Percentiles rank a stretch among this genome's conserved stretches.
Evolutionary conservation across 2,888 invertebrate genomes (phyloP).

Genomic region (Mythimna ferrago): DNA sequence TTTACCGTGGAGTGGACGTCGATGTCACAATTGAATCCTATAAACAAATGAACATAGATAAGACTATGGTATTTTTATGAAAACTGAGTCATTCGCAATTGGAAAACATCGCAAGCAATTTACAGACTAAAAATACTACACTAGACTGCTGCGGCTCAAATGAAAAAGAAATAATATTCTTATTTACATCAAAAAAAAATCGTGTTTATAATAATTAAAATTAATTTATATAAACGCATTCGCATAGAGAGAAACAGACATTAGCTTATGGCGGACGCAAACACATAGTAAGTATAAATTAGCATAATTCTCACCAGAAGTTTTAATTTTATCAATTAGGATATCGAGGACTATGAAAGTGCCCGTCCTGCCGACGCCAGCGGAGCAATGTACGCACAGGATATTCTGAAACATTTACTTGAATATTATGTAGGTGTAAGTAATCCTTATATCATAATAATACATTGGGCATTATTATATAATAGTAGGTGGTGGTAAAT

Average conservation of each 20-base stretch:
- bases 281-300: background rate
- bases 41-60: slow-evolving; percentile 28
- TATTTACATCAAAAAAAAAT: too few relatives aligned
- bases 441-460: background rate
- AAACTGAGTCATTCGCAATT: background rate
- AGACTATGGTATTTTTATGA: background rate
- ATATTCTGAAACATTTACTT: slow-evolving; percentile 87
- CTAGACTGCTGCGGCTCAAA: background rate
- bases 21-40: slow-evolving; percentile 97
- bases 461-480: too few relatives aligned
- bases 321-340: slow-evolving; percentile 98
- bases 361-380: slow-evolving; percentile 99
- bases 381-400: slow-evolving; percentile 98
- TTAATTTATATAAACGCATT: background rate
- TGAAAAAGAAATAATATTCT: too few relatives aligned
- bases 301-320: slow-evolving; percentile 89
- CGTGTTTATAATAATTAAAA: too few relatives aligned
- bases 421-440: slow-evolving; percentile 1
- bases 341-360: slow-evolving; percentile 99
- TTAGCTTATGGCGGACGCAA: background rate
- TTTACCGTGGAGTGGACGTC: slow-evolving; percentile 99
- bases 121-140: background rate
- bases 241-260: background rate
- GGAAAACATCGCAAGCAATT: slow-evolving; percentile 5
- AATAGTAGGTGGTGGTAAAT: background rate